These are phyloP conservation scores for Tachysurus fulvidraco DNA, from an alignment of 2,113 vertebrate species.

Conservation along the genomic window DNA sequence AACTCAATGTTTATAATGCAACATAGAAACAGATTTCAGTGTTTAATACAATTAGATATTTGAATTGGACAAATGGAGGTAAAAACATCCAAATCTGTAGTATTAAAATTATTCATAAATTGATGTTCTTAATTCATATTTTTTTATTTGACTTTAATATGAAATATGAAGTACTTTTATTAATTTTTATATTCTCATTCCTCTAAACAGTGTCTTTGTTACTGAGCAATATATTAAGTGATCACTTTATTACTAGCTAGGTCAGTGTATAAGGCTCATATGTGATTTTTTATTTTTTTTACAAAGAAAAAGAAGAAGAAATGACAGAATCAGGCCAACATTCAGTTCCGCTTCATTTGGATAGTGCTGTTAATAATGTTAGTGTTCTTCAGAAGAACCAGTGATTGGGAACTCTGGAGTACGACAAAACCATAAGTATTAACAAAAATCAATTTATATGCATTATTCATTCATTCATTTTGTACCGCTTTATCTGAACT, in stretches of 20 bases:
- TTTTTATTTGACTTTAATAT: neutral
- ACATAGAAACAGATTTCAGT: neutral
- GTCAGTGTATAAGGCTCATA: neutral
- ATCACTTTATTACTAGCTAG: neutral
- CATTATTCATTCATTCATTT: too few relatives aligned
- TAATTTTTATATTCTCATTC: neutral
- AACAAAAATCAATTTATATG: neutral
- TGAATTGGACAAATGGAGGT: neutral
- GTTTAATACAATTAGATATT: neutral
- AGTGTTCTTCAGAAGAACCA: neutral
- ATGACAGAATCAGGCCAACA: neutral
- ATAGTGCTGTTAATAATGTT: neutral
- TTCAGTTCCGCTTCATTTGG: neutral
- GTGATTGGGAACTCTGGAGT: neutral
- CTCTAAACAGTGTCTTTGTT: neutral
- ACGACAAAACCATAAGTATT: neutral
- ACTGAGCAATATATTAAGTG: neutral
- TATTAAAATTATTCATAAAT: neutral
- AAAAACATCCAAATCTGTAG: neutral
- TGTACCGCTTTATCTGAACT: too few relatives aligned
- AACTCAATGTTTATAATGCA: too few relatives aligned
- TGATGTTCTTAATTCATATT: neutral
- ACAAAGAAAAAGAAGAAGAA: neutral
- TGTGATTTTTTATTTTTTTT: too few relatives aligned
- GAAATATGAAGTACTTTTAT: neutral